A percentile compares a stretch with the other conserved stretches of the same genome.
These are phyloP conservation scores for Sinelater perroti DNA, from an alignment of 2,888 invertebrate species.

Conservation along the genomic window DNA sequence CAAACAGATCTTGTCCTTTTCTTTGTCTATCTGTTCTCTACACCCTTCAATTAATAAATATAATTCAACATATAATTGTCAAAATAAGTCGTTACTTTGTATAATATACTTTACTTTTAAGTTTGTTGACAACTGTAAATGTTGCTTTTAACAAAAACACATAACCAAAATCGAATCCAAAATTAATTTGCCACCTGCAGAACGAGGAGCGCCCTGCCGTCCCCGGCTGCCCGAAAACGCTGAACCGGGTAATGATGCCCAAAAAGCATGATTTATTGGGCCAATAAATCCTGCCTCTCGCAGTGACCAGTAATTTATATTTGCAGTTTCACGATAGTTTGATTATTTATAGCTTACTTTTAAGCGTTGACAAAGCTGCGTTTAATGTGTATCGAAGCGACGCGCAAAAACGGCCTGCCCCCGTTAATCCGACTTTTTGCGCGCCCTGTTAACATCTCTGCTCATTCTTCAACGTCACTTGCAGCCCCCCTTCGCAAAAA, in stretches of 20 bases:
- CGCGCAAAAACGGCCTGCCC: conserved; percentile 9
- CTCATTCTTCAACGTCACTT: conserved; percentile 15
- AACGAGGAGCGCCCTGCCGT: neutral
- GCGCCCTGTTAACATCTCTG: conserved; percentile 13
- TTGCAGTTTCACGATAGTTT: conserved; percentile 4
- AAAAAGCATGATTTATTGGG: conserved; percentile 3
- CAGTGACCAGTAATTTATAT: conserved; percentile 13
- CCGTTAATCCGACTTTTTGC: conserved; percentile 16
- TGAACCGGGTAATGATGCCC: neutral
- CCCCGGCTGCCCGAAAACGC: neutral
- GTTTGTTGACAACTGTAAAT: too few relatives aligned
- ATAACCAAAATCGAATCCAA: too few relatives aligned
- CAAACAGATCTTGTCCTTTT: too few relatives aligned
- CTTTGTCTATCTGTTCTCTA: too few relatives aligned
- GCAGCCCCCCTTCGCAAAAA: conserved; percentile 1
- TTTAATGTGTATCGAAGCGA: conserved; percentile 11
- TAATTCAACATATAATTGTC: too few relatives aligned
- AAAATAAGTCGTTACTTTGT: too few relatives aligned
- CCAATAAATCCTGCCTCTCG: conserved; percentile 8
- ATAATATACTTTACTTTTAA: too few relatives aligned
- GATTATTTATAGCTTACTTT: conserved; percentile 8
- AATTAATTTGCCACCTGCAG: too few relatives aligned
- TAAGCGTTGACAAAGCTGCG: neutral
- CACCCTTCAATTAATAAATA: too few relatives aligned
- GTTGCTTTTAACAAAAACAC: too few relatives aligned